Conservation (phyloP, 1,140 invertebrate genomes). For the Wiebesia pumilae region DNA sequence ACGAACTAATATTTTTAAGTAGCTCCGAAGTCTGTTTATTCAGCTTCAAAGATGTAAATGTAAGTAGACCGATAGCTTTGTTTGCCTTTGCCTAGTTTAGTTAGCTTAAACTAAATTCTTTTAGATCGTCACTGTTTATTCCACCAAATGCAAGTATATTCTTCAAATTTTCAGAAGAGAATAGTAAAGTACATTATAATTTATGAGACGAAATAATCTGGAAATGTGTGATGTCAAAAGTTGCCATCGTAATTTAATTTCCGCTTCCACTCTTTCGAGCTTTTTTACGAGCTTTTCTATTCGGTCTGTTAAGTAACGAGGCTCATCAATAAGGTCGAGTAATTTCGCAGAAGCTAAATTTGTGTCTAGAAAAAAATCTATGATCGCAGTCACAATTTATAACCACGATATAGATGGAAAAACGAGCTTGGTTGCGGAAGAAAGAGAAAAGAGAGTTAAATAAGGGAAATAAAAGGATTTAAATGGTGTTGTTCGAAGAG, state of each 20-base stretch:
- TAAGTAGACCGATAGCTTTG: not conserved
- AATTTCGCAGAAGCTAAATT: constrained; percentile 35
- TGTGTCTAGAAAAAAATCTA: constrained; percentile 24
- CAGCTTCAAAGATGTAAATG: not conserved
- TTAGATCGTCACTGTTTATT: not conserved
- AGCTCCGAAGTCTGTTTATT: not conserved
- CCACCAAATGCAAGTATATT: not conserved
- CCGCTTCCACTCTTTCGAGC: not conserved
- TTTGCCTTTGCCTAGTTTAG: not conserved
- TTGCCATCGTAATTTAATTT: constrained; percentile 46
- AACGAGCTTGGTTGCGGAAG: not conserved
- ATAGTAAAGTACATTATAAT: constrained; percentile 16
- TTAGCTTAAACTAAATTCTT: not conserved
- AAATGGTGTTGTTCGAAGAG: not conserved
- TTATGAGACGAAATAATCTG: constrained; percentile 26
- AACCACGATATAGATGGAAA: not conserved
- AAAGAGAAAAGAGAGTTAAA: not conserved
- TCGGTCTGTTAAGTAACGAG: constrained; percentile 32
- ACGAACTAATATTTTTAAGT: not conserved
- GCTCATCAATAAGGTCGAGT: constrained; percentile 46
- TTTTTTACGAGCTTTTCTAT: not conserved
- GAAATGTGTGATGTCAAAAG: constrained; percentile 28
- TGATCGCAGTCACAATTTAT: not conserved
- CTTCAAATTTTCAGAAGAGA: not conserved
- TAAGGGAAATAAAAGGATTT: not conserved